Conservation (phyloP, 2,113 vertebrate species). For the cat (Felis catus) region DNA sequence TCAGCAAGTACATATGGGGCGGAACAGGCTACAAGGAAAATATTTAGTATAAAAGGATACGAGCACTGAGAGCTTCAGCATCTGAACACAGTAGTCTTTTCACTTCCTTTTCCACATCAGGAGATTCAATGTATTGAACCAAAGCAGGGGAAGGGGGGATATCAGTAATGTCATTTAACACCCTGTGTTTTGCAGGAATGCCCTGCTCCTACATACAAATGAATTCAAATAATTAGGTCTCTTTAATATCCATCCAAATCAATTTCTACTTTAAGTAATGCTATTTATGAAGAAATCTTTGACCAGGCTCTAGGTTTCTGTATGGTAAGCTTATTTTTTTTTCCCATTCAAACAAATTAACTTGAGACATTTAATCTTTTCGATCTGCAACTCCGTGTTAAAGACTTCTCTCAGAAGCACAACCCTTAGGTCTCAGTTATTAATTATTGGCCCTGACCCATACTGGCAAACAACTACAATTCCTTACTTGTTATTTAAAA, state of each 20-base stretch:
- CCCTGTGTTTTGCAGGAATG: neutral
- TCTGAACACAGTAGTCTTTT: constrained; percentile 95
- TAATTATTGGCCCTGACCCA: constrained; percentile 22
- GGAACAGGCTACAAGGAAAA: constrained; percentile 4
- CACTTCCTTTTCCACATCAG: constrained; percentile 96
- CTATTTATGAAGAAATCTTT: constrained; percentile 39
- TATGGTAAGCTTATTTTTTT: neutral
- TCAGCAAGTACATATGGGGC: neutral
- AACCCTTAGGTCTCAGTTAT: constrained; percentile 32
- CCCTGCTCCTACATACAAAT: neutral
- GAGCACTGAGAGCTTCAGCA: constrained; percentile 93
- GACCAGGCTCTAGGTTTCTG: neutral
- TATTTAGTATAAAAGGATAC: constrained; percentile 90
- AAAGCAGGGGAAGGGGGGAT: neutral
- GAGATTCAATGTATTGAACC: constrained; percentile 91
- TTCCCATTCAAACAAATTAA: constrained; percentile 34
- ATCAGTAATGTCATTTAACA: constrained; percentile 30
- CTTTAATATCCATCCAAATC: constrained; percentile 12
- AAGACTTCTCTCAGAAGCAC: constrained; percentile 26
- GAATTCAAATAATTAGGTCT: neutral
- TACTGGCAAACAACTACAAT: constrained; percentile 1
- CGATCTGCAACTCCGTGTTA: neutral
- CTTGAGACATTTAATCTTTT: constrained; percentile 52
- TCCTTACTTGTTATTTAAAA: constrained; percentile 41
- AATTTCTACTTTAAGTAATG: constrained; percentile 46